Conservation (phyloP, 1,140 invertebrate genomes). For the Pemphigus obesinymphae region DNA sequence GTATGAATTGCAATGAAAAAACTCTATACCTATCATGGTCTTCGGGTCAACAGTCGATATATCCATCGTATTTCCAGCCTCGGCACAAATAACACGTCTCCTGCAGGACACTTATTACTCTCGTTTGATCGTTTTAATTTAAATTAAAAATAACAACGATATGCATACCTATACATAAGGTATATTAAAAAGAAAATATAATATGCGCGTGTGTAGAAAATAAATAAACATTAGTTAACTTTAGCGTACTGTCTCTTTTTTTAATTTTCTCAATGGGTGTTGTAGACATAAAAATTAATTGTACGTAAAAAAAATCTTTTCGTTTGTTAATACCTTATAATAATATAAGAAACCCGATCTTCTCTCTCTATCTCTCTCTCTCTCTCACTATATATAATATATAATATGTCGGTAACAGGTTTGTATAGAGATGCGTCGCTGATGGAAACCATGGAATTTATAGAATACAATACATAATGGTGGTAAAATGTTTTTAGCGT, state of each 20-base stretch:
- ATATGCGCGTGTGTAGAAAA: not conserved
- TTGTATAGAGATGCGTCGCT: not conserved
- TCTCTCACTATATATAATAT: not conserved
- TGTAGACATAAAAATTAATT: not conserved
- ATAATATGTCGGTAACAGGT: not conserved
- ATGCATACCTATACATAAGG: not conserved
- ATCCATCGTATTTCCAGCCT: not conserved
- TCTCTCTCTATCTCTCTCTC: too few relatives aligned
- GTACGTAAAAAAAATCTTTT: not conserved
- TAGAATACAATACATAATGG: not conserved
- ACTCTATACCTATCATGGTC: not conserved
- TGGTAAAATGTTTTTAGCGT: not conserved
- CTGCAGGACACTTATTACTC: not conserved
- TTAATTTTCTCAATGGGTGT: not conserved
- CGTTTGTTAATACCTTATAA: slow-evolving; percentile 4
- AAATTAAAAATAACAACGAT: not conserved
- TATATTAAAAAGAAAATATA: not conserved
- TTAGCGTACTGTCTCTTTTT: not conserved
- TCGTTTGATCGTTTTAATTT: not conserved
- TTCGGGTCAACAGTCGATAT: slow-evolving; percentile 5
- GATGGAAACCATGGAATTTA: not conserved
- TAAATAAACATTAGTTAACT: not conserved
- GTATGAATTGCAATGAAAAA: not conserved
- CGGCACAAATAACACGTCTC: not conserved
- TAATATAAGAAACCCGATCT: slow-evolving; percentile 2